phyloP scores from a whole-genome alignment of 1,140 invertebrate genomes.

The Phymastichus coffea region DNA sequence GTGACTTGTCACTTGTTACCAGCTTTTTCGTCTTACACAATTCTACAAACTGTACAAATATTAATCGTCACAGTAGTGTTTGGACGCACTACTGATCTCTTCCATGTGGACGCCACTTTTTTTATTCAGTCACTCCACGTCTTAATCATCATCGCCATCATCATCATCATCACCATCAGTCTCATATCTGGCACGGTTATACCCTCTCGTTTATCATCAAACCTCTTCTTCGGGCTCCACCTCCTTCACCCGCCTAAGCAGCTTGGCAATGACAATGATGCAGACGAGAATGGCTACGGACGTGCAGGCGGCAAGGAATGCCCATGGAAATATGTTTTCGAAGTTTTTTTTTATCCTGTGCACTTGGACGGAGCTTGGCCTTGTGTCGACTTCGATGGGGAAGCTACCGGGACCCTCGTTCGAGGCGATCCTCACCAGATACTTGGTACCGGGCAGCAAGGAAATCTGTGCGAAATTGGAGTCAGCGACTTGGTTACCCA shows the following conservation, averaged over 20 bases:
- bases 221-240: conserved; percentile 31
- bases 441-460: conserved; percentile 47
- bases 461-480: conserved; percentile 49
- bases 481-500: conserved; percentile 53
- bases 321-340: conserved; percentile 35
- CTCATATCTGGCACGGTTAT: too few relatives aligned
- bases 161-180: too few relatives aligned
- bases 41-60: too few relatives aligned
- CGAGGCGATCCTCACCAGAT: conserved; percentile 49
- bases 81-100: too few relatives aligned
- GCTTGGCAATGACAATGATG: conserved; percentile 24
- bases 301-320: conserved; percentile 34
- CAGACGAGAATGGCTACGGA: conserved; percentile 32
- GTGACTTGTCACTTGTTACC: too few relatives aligned
- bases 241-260: conserved; percentile 32
- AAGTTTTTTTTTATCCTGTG: conserved; percentile 39
- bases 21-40: too few relatives aligned
- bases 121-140: too few relatives aligned
- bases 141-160: too few relatives aligned
- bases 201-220: too few relatives aligned
- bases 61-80: too few relatives aligned
- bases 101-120: too few relatives aligned
- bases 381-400: conserved; percentile 51
- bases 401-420: conserved; percentile 53
- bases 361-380: conserved; percentile 36